Conservation (phyloP, 2,797 vertebrate genomes). For the Notolabrus celidotus region DNA sequence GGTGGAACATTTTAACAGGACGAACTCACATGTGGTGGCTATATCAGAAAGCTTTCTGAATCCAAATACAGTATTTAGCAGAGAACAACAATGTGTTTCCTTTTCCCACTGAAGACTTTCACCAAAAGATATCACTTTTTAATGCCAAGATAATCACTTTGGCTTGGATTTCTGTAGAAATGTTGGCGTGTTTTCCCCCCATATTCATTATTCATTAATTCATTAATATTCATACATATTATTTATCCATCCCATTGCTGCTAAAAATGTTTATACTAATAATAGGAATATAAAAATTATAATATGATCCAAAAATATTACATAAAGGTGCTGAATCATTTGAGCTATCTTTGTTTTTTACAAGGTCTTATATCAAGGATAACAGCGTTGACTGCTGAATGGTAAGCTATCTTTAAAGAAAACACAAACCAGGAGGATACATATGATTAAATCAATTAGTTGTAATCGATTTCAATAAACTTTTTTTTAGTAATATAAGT, state of each 20-base stretch:
- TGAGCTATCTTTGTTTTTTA: no score
- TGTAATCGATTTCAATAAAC: no score
- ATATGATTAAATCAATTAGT: no score
- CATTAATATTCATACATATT: no score
- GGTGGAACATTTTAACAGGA: slow-evolving; percentile 18
- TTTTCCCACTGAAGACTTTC: no score
- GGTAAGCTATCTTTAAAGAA: neutral
- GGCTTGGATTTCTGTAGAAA: neutral
- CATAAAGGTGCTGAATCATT: no score
- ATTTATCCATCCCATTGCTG: neutral
- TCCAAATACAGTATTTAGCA: neutral
- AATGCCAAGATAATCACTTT: no score
- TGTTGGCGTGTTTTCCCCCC: neutral
- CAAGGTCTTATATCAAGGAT: neutral
- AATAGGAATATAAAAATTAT: neutral
- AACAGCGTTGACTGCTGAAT: neutral
- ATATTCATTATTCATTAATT: no score
- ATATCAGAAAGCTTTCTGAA: slow-evolving; percentile 6
- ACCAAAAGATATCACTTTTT: neutral
- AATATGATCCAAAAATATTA: no score
- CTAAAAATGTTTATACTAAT: neutral
- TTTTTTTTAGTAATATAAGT: no score
- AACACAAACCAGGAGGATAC: neutral
- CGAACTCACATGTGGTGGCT: slow-evolving; percentile 3
- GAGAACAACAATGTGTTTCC: neutral